Evolutionary conservation across 2,797 vertebrate genomes (phyloP), one percentile per base, ranked within the genome.

Genomic region (Smutsia gigantea): DNA sequence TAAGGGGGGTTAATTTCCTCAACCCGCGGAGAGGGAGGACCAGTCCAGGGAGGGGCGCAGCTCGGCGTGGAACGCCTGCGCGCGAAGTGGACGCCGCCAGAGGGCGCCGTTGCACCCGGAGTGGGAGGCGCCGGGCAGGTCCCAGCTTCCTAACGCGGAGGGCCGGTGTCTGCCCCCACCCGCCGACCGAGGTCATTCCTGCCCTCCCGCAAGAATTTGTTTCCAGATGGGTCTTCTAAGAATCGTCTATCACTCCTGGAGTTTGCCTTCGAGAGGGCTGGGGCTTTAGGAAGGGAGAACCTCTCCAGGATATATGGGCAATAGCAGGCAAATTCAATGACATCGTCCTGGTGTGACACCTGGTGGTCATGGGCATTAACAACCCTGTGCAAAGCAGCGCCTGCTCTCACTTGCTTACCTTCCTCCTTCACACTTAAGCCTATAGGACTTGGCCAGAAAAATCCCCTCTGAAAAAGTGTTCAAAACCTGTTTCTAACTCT

Each of bases 391-490:
- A 37, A 42, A 82, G 18, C 5, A 27, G 79, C 18, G 10, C 15
- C 77, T 15, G 72, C 66, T 27, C 59, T 17, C 53, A 18, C 9
- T 68, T 5, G 77, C 34, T 42, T 69, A 27, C 31, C 49, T 75
- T 59, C 72, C 23, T 72, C 42, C 21, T 51, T 31, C 55, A 39
- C 42, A 15, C 19, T 64, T 93, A 31, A 82, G 72, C 31, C 57
- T n/a, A n/a, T 39, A 92, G 81, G 34, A 74, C 46, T 66, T 71
- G 68, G 17, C 51, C 72, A 93, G 93, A 90, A 85, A 75, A 88
- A 82, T 72, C 25, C 29, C 39, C 19, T 90, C 17, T 92, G 42
- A 91, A 25, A 90, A 53, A 25, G 19, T 29, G 17, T 19, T 51
- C 27, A 4, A n/a, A 68, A 87, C 51, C 49, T 75, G 46, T 68